Base-by-base conservation (phyloP, 2,797 vertebrate genomes). In the Pseudopleuronectes americanus region DNA sequence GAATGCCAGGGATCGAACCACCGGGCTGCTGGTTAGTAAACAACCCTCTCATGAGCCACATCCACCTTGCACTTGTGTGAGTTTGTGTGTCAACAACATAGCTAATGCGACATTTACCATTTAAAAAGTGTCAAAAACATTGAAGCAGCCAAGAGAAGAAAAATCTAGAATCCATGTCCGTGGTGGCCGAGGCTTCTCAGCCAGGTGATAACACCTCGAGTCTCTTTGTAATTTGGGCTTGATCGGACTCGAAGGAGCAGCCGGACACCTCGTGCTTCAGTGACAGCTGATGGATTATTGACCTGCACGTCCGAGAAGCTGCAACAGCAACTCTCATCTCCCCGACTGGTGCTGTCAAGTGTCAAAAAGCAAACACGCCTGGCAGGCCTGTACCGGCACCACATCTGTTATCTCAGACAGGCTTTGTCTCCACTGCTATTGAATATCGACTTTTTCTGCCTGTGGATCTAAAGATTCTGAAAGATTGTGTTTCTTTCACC, bases 271-370 rank as follows among this genome's bases (percentile, higher is more conserved):
- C 8, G 14, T 41, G 62, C 52, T 57, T 77, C 31, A 45, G 26
- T 74, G 57, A 43, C 57, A 70, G 6, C 16, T 75, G 76, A 74
- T 38, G 26, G 61, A 45, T 77, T 77, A 86, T 80, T 19, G 74
- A 86, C 77, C 76, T 59, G 19, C 41, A 10, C 16, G 10, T 63
- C 43, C 21, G 13, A 9, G 1, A 48, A 36, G 13, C 54, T 54
- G 19, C 17, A 43, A 45, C 21, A 56, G 26, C 23, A 41, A 49
- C 10, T 53, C 38, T 80, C 8, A 31, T 69, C 57, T 66, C 10
- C 43, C 66, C 64, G 41, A 56, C 23, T 21, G 16, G 28, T 73
- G 62, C 47, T 21, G 38, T 57, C 43, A 77, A 43, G 26, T 22
- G 8, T 65, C 52, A 77, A 83, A 74, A 64, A 65, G 3, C 47